These are phyloP conservation scores for Lateolabrax maculatus DNA, from an alignment of 2,797 vertebrate genomes.

Conservation along the genomic window DNA sequence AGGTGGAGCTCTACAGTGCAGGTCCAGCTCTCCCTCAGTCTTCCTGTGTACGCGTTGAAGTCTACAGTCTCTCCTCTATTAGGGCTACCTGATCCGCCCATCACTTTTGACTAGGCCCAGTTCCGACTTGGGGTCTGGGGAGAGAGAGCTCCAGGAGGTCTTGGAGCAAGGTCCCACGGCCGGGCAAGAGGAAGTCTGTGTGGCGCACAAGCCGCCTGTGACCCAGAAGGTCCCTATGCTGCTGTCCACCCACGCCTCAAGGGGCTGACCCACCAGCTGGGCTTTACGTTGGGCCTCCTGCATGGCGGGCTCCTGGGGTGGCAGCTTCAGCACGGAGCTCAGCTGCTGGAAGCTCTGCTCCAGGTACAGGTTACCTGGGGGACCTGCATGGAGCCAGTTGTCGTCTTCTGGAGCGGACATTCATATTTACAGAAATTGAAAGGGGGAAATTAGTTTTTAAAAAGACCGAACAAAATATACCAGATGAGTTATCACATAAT, in stretches of 20 bases:
- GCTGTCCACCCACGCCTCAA: conserved; percentile 92
- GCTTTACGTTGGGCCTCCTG: conserved; percentile 82
- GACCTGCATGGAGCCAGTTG: conserved; percentile 93
- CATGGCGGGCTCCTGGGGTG: conserved; percentile 83
- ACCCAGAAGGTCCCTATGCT: conserved; percentile 86
- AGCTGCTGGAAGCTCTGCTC: conserved; percentile 97
- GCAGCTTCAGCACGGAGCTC: conserved; percentile 90
- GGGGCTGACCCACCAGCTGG: conserved; percentile 85
- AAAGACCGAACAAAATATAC: not conserved
- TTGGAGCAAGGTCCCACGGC: conserved; percentile 88
- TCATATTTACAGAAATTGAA: not conserved
- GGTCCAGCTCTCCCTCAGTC: conserved; percentile 24
- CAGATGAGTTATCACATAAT: not conserved
- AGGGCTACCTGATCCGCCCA: conserved; percentile 96
- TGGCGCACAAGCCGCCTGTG: conserved; percentile 77
- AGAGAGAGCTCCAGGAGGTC: conserved; percentile 96
- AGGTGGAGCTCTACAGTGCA: conserved; percentile 28
- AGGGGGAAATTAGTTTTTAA: not conserved
- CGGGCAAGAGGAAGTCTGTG: conserved; percentile 85
- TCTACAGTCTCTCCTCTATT: conserved; percentile 18
- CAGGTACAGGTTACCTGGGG: conserved; percentile 92
- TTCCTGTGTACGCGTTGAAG: conserved; percentile 12
- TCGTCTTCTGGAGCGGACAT: conserved; percentile 86
- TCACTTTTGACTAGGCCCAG: conserved; percentile 91
- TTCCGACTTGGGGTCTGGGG: conserved; percentile 97